Conservation (phyloP, 2,113 vertebrate genomes). For the Ailurus styani region DNA sequence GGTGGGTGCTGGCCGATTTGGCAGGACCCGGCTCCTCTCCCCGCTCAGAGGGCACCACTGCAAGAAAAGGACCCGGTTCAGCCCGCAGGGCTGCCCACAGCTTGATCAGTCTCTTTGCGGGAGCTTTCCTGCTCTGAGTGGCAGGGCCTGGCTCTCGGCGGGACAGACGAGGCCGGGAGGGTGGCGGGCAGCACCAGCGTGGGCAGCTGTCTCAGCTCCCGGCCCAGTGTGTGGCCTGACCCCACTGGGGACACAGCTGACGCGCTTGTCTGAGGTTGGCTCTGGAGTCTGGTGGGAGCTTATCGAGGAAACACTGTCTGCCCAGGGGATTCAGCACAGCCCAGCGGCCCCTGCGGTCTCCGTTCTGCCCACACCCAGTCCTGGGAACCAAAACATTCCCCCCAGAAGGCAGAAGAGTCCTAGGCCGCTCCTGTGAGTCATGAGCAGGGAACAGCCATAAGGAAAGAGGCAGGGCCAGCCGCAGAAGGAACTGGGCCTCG, state of each 20-base stretch:
- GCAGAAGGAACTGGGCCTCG: neutral
- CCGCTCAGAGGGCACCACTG: neutral
- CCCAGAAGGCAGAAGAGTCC: slow-evolving; percentile 5
- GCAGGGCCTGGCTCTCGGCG: neutral
- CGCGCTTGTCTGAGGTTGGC: neutral
- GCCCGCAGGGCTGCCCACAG: neutral
- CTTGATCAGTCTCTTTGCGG: neutral
- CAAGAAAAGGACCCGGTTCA: neutral
- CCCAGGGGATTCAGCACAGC: neutral
- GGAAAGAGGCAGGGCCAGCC: neutral
- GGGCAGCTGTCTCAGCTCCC: neutral
- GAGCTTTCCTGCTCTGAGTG: neutral
- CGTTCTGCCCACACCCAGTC: neutral
- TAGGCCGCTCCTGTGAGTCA: neutral
- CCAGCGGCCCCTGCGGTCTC: neutral
- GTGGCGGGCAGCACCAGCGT: too few species aligned
- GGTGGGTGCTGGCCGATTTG: neutral
- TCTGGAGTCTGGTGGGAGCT: neutral
- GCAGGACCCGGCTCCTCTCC: neutral
- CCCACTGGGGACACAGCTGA: neutral
- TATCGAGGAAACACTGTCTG: neutral
- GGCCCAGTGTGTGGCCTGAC: neutral
- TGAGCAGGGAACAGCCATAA: neutral
- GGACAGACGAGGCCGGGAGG: neutral
- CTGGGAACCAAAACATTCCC: slow-evolving; percentile 29